Conservation (phyloP, 1,140 invertebrate species). For the Leptopilina boulardi region DNA sequence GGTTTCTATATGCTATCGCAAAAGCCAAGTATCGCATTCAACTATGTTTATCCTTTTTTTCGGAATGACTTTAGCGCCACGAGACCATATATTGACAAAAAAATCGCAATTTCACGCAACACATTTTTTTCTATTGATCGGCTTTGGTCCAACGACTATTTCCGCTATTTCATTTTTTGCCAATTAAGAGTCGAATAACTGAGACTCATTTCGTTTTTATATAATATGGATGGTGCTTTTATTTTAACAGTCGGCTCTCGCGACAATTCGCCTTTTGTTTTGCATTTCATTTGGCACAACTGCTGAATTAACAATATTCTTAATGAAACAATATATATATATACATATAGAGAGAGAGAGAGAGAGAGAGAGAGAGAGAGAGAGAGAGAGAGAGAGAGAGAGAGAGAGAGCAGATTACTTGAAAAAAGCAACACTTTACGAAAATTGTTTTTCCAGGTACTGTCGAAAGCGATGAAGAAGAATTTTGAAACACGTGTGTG, state of each 20-base stretch:
- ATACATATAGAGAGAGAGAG: too few species aligned
- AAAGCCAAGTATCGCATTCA: slow-evolving; percentile 1
- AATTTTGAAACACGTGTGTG: slow-evolving; percentile 49
- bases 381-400: too few species aligned
- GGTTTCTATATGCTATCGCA: neutral
- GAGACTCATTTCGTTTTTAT: slow-evolving; percentile 8
- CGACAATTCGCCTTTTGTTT: neutral
- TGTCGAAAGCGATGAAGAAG: slow-evolving; percentile 42
- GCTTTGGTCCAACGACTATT: neutral
- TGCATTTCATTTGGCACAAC: slow-evolving; percentile 9
- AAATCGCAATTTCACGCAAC: neutral
- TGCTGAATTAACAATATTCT: neutral
- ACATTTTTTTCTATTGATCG: slow-evolving; percentile 11
- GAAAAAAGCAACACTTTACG: slow-evolving; percentile 8
- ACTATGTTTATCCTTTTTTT: neutral
- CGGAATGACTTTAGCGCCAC: too few species aligned
- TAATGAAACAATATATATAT: slow-evolving; percentile 11
- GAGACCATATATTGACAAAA: too few species aligned
- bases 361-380: too few species aligned
- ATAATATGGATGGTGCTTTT: neutral
- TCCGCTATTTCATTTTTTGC: slow-evolving; percentile 2
- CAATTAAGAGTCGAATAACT: slow-evolving; percentile 22
- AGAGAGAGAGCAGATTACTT: too few species aligned
- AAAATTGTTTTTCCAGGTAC: slow-evolving; percentile 33
- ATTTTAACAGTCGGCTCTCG: neutral